Evolutionary conservation across 2,888 invertebrate genomes (phyloP), one percentile per base, ranked within the genome.

Genomic region (Biston stratarius): DNA sequence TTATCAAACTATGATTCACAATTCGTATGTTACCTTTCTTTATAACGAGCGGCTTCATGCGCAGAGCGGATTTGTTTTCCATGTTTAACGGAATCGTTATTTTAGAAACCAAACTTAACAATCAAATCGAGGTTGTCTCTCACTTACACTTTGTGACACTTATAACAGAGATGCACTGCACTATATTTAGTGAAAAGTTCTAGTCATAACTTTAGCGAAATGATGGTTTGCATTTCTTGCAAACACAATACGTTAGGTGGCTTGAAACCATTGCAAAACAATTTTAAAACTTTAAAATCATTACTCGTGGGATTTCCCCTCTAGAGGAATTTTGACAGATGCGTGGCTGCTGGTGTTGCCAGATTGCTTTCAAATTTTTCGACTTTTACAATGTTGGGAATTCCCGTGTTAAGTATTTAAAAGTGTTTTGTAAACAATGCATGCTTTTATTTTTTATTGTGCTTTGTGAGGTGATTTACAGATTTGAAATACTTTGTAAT

Each of bases 281-380:
- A 51, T n/a, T 7, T 24, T 6, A 48, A 24, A 24, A 24, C 9
- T 8, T 9, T 24, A 24, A 34, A 11, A 11, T 14, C 11, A 36
- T 34, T 5, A 38, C 8, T 38, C 38, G 15, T 51, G 52, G 52
- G 52, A 53, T 53, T 53, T 53, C 52, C 52, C 52, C 52, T 53
- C n/a, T 0, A 34, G 10, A 11, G 7, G 36, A n/a, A 53, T 53
- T 53, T 53, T 53, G 52, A 38, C 38, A 38, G 52, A 1, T 11
- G 36, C 36, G 52, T 53, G 38, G 38, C 15, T 38, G 15, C 6
- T 34, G 11, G 33, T 52, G 36, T 14, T 52, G 36, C 52, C 38
- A 14, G 38, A 38, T 53, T 15, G 11, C 15, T 53, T 38, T 53
- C 38, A 14, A 14, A 7, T 15, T 38, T 9, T 53, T 38, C 52